These are phyloP conservation scores for Pangasius djambal DNA, from an alignment of 2,797 vertebrate genomes.

Conservation along the genomic window DNA sequence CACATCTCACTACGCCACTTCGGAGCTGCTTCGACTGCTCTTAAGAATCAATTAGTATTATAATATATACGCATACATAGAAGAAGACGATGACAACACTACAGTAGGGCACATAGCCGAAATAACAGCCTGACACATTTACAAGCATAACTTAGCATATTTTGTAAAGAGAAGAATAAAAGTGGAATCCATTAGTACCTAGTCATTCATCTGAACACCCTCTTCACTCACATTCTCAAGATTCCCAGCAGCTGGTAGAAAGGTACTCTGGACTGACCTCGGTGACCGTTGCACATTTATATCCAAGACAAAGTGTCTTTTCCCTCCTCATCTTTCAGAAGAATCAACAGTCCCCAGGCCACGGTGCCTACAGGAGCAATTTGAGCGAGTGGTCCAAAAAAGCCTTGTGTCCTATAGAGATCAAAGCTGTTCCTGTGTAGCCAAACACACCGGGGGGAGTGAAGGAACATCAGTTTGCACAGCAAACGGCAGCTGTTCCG, in stretches of 20 bases:
- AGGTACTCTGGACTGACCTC: conserved; percentile 56
- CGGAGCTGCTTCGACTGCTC: background rate
- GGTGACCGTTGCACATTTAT: conserved; percentile 48
- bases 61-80: background rate
- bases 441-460: conserved; percentile 40
- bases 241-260: conserved; percentile 58
- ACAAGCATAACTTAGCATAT: background rate
- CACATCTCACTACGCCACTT: background rate
- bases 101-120: background rate
- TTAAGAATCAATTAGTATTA: background rate
- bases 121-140: background rate
- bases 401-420: conserved; percentile 45
- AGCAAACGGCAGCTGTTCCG: conserved; percentile 56
- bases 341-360: conserved; percentile 52
- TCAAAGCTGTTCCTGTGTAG: conserved; percentile 51
- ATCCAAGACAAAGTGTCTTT: conserved; percentile 56
- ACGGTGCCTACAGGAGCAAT: conserved; percentile 54
- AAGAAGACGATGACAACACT: too few species aligned
- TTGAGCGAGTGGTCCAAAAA: conserved; percentile 49
- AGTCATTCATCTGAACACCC: conserved; percentile 36
- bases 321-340: conserved; percentile 43
- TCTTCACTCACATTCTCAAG: conserved; percentile 49
- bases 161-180: conserved; percentile 15
- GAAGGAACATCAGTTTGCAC: conserved; percentile 54
- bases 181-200: conserved; percentile 41